phyloP scores from a whole-genome alignment of 2,797 vertebrate genomes.

The Anomalospiza imberbis region DNA sequence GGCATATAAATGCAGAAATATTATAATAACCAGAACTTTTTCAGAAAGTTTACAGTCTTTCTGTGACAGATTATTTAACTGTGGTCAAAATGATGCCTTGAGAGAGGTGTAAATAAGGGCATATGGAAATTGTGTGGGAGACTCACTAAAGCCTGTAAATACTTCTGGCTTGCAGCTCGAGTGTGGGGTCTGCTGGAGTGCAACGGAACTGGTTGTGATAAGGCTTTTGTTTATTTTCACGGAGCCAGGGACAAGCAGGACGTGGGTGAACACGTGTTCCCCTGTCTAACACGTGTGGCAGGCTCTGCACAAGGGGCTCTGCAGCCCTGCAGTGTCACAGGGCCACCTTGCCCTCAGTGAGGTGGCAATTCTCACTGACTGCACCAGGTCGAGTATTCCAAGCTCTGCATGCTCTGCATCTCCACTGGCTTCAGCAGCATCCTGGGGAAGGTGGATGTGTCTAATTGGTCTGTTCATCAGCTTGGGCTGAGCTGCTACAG shows the following conservation, averaged over 20 bases:
- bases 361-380: not conserved
- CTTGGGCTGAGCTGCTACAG: not conserved
- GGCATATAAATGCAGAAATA: slow-evolving; percentile 83
- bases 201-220: not conserved
- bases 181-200: slow-evolving; percentile 18
- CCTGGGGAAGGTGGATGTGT: not conserved
- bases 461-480: not conserved
- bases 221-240: slow-evolving; percentile 4
- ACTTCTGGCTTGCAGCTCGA: slow-evolving; percentile 38
- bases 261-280: not conserved
- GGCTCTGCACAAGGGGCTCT: not conserved
- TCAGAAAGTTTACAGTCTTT: slow-evolving; percentile 78
- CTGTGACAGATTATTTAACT: slow-evolving; percentile 78
- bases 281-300: not conserved
- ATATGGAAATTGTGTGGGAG: slow-evolving; percentile 67
- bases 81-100: slow-evolving; percentile 74
- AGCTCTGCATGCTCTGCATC: not conserved
- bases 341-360: not conserved
- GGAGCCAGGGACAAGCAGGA: not conserved
- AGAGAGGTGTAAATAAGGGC: slow-evolving; percentile 73
- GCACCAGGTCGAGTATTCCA: not conserved
- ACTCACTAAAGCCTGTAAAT: slow-evolving; percentile 57
- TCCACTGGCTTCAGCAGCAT: not conserved
- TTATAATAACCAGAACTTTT: slow-evolving; percentile 81
- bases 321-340: not conserved